Conservation (phyloP, 2,113 vertebrate genomes). For the Sphyrna mokarran region DNA sequence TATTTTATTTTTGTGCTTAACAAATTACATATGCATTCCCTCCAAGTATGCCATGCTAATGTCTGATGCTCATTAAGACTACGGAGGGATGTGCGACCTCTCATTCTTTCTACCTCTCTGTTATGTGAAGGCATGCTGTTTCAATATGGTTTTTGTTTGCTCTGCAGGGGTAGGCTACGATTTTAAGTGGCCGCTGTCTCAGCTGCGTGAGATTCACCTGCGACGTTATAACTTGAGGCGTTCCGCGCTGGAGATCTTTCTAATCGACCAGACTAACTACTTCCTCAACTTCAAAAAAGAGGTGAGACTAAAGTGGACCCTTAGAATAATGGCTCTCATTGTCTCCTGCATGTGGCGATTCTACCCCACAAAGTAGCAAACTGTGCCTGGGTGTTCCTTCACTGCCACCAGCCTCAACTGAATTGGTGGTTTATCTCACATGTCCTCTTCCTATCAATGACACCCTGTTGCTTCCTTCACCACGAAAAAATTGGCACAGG, state of each 20-base stretch:
- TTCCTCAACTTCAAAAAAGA: constrained; percentile 97
- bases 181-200: constrained; percentile 92
- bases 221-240: constrained; percentile 87
- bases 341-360: not conserved
- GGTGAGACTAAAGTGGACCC: constrained; percentile 51
- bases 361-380: not conserved
- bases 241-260: constrained; percentile 93
- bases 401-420: not conserved
- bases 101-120: not conserved
- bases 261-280: constrained; percentile 92
- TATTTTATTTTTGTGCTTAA: too few species aligned
- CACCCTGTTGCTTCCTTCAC: not conserved
- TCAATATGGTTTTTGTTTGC: constrained; percentile 41
- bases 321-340: not conserved
- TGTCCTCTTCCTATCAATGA: not conserved
- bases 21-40: not conserved
- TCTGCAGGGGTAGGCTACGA: constrained; percentile 80
- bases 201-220: constrained; percentile 88
- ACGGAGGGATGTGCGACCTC: not conserved
- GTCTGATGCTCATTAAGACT: not conserved
- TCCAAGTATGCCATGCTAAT: not conserved
- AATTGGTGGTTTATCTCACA: not conserved
- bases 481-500: not conserved
- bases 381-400: not conserved
- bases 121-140: not conserved